Base-by-base conservation (phyloP, 1,140 invertebrate species). In the Colletes latitarsis region DNA sequence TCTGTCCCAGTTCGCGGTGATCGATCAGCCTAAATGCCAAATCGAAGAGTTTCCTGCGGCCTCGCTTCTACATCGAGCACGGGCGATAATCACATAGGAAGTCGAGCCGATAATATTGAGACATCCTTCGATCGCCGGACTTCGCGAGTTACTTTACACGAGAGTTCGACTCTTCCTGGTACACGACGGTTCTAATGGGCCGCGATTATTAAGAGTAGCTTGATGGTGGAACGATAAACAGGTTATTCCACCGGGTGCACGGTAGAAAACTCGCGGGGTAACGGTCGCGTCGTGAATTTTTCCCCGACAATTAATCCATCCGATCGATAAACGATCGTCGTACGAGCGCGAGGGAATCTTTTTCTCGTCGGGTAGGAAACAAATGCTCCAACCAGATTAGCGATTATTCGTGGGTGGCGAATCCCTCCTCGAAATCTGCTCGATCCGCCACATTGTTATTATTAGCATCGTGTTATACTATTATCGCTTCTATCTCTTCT, bases 11-110 rank as follows among this genome's bases (percentile, higher is more conserved):
- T 30, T 30, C 30, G 30, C 30, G 30, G 30, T 30, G 30, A 46
- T 46, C 9, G 43, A 46, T 9, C 43, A 46, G 6, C 43, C 43
- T 46, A 46, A 46, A 46, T 46, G 43, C 43, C 9, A 46, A 46
- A 9, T 9, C 30, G 30, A 30, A 30, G 9, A 46, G 43, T 46
- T 46, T 3, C 43, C 0, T 8, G 0, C 43, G 9, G 49, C 49
- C 10, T 14, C 46, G 19, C 52, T 52, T 82, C 58, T 70, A 80
- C 30, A 30, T 57, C 52, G 53, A 80, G 60, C 67, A 30, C 41
- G 60, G 60, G 72, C 68, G 68, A 60, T 81, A 58, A 84, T 80
- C n/a, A n/a, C 46, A 53, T 49, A 57, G 60, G 49, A 73, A 55
- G 12, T 9, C 49, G n/a, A 69, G 39, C 19, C 52, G 69, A 72